phyloP scores from a whole-genome alignment of 2,888 invertebrate genomes.

The Dolichopus griseipennis region DNA sequence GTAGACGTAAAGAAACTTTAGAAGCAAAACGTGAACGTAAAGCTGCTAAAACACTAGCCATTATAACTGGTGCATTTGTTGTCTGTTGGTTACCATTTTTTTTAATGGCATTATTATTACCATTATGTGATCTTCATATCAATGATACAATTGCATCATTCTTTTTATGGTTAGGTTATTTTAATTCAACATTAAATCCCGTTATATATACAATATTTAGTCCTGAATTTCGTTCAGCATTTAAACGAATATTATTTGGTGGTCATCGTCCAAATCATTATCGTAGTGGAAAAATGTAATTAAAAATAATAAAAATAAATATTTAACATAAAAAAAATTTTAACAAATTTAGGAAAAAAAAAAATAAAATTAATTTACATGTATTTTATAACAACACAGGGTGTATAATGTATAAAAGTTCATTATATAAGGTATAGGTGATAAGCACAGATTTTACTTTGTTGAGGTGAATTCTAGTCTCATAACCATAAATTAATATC shows the following conservation, averaged over 20 bases:
- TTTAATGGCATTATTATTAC: conserved; percentile 79
- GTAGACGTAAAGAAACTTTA: conserved; percentile 59
- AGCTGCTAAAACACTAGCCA: conserved; percentile 90
- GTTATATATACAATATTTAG: conserved; percentile 86
- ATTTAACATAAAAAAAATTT: too few species aligned
- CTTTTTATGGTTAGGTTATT: conserved; percentile 86
- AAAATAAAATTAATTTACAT: too few species aligned
- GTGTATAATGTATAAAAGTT: too few species aligned
- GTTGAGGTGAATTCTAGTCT: too few species aligned
- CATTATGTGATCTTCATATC: conserved; percentile 66
- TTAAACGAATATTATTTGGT: conserved; percentile 82
- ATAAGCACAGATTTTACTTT: too few species aligned
- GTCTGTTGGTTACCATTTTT: conserved; percentile 96
- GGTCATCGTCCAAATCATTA: conserved; percentile 40
- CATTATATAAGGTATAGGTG: too few species aligned
- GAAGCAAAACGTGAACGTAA: conserved; percentile 84
- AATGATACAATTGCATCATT: conserved; percentile 69
- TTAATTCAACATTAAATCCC: conserved; percentile 81
- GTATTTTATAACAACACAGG: too few species aligned
- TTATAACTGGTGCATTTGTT: conserved; percentile 89
- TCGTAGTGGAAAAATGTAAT: conserved; percentile 41
- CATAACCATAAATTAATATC: too few species aligned
- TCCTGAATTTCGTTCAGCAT: conserved; percentile 87
- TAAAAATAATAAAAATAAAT: neutral
- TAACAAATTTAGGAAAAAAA: too few species aligned